Evolutionary conservation across 2,113 vertebrate species (phyloP).

Genomic region (Podiceps cristatus): DNA sequence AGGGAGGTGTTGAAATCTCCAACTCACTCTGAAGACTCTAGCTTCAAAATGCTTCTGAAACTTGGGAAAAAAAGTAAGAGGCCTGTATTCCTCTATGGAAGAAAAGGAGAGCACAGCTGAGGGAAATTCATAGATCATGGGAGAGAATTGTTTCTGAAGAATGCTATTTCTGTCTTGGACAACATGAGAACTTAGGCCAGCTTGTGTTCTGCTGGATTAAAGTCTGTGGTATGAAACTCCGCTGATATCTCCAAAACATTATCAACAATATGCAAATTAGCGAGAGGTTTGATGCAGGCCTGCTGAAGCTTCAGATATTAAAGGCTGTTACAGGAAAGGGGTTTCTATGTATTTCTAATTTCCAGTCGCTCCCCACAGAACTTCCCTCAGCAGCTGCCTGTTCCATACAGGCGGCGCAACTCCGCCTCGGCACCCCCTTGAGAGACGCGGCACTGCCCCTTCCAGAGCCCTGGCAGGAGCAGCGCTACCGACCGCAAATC

Average conservation of each 20-base stretch:
- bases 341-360: rapidly evolving
- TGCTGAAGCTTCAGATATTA: rapidly evolving
- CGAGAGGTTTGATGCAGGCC: rapidly evolving
- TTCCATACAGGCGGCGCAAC: rapidly evolving
- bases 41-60: background rate
- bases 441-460: rapidly evolving
- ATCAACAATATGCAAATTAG: rapidly evolving
- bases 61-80: background rate
- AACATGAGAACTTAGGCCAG: rapidly evolving
- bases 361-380: rapidly evolving
- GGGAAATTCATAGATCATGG: rapidly evolving
- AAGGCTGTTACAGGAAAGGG: background rate
- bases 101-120: background rate
- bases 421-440: rapidly evolving
- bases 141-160: background rate
- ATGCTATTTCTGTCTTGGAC: rapidly evolving
- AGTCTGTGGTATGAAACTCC: rapidly evolving
- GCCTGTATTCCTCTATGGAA: background rate
- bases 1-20: background rate
- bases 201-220: rapidly evolving
- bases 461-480: rapidly evolving
- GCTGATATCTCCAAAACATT: rapidly evolving
- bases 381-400: rapidly evolving
- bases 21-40: background rate
- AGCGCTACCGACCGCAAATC: rapidly evolving